Percentiles rank a stretch among this genome's conserved stretches.
Conservation (phyloP, 2,888 invertebrate genomes). For the Eupithecia subfuscata region DNA sequence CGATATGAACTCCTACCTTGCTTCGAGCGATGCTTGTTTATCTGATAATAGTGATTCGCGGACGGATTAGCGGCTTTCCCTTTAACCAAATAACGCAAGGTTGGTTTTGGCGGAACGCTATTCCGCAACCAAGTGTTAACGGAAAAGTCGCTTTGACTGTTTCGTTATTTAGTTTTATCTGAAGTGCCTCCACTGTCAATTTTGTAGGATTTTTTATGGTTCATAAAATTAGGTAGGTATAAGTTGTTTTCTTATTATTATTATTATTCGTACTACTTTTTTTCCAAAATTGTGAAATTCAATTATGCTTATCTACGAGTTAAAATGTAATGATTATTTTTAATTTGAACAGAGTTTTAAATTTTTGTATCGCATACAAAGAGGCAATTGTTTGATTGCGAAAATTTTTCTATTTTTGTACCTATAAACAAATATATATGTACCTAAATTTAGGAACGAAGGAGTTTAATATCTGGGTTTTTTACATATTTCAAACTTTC, state of each 20-base stretch:
- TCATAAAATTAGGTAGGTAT: not conserved
- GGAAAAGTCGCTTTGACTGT: not conserved
- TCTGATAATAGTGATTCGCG: conserved; percentile 39
- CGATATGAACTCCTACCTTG: conserved; percentile 42
- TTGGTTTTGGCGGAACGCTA: not conserved
- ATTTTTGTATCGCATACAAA: not conserved
- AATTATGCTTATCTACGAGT: not conserved
- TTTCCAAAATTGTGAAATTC: not conserved
- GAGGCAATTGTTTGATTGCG: not conserved
- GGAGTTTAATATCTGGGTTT: not conserved
- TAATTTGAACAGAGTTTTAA: accelerated
- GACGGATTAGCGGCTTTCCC: conserved; percentile 43
- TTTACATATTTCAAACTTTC: not conserved
- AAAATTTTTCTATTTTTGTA: not conserved
- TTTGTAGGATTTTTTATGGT: not conserved
- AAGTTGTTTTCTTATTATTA: not conserved
- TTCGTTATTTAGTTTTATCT: not conserved
- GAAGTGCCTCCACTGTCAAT: not conserved
- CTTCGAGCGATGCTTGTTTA: conserved; percentile 31
- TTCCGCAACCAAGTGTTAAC: not conserved
- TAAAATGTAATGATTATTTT: not conserved
- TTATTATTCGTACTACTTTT: not conserved
- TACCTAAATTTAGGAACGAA: no score
- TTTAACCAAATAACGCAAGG: conserved; percentile 19
- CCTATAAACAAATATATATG: no score